Percentiles rank a stretch among this genome's conserved stretches.
Conservation (phyloP, 1,140 invertebrate genomes). For the Zaprionus gabonicus region DNA sequence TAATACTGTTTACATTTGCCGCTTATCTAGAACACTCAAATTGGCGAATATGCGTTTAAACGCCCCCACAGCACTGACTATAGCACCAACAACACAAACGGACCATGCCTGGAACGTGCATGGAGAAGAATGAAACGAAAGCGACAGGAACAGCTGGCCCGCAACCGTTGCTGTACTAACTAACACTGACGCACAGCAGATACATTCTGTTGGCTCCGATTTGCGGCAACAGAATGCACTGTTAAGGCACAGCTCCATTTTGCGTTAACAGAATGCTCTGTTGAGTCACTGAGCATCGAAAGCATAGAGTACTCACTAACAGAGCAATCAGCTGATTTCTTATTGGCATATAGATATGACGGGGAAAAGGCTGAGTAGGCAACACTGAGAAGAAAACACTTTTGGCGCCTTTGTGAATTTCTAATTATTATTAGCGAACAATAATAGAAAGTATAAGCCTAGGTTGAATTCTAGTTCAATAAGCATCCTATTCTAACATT, state of each 20-base stretch:
- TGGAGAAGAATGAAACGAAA: constrained; percentile 24
- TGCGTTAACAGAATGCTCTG: neutral
- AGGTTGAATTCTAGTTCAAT: constrained; percentile 24
- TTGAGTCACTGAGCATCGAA: too few species aligned
- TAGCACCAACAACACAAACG: neutral
- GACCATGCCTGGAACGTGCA: constrained; percentile 23
- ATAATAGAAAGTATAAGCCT: neutral
- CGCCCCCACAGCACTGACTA: constrained; percentile 35
- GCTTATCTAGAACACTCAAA: constrained; percentile 40
- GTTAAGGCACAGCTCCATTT: neutral
- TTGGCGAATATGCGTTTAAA: constrained; percentile 24
- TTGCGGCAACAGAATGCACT: constrained; percentile 10
- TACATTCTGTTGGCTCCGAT: neutral
- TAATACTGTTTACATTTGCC: constrained; percentile 40
- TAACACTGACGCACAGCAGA: constrained; percentile 6
- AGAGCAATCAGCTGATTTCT: constrained; percentile 17
- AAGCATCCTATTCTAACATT: constrained; percentile 45
- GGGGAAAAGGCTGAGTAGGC: neutral
- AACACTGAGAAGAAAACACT: neutral
- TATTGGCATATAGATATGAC: neutral
- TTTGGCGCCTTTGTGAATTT: constrained; percentile 7
- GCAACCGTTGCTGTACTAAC: constrained; percentile 11
- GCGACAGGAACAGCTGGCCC: constrained; percentile 28
- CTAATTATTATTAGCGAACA: constrained; percentile 6
- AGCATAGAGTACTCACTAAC: neutral